Base-by-base conservation (phyloP, 1,140 invertebrate species). In the Druon quercuslanigerum region DNA sequence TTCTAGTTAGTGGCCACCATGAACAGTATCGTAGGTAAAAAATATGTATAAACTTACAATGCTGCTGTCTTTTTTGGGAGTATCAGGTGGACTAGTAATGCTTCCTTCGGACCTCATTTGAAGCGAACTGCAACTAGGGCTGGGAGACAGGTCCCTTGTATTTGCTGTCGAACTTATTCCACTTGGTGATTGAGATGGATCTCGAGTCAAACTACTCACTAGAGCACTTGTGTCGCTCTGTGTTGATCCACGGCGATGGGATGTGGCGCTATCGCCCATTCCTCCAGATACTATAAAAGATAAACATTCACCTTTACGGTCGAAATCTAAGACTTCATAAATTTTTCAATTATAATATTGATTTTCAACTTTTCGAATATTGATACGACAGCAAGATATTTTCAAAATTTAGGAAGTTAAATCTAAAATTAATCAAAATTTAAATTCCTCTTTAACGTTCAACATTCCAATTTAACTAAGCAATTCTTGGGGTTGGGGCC, bases 141-240 rank as follows among this genome's bases (percentile, higher is more conserved):
- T 94, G 11, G 93, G 93, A 11, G 94, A 94, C 17, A 93, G 85
- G 85, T 94, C 94, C 76, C 92, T 91, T 1, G 93, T 92, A 82
- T 92, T 92, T 51, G 90, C 89, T 50, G 92, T 92, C 56, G 91
- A 91, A 78, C 90, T 92, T 17, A 88, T 78, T 73, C 90, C 89
- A 81, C 91, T 92, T 17, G 92, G 92, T 6, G 93, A 94, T 75
- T 93, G 92, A 46, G 93, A 93, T 70, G 93, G 87, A 90, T 94
- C 93, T 80, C 92, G 87, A 16, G 94, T 93, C 72, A 94, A 84
- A 81, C 93, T 94, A 85, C 93, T 94, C 7, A 94, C 92, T 80
- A 94, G 88, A 74, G 93, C 94, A 88, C 93, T 94, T 46, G 94
- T 94, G 82, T 95, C 94, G 79, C 93, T 94, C 81, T 94, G 93